These are phyloP conservation scores for Oppia nitens DNA, from an alignment of 1,140 invertebrate genomes.

Conservation along the genomic window DNA sequence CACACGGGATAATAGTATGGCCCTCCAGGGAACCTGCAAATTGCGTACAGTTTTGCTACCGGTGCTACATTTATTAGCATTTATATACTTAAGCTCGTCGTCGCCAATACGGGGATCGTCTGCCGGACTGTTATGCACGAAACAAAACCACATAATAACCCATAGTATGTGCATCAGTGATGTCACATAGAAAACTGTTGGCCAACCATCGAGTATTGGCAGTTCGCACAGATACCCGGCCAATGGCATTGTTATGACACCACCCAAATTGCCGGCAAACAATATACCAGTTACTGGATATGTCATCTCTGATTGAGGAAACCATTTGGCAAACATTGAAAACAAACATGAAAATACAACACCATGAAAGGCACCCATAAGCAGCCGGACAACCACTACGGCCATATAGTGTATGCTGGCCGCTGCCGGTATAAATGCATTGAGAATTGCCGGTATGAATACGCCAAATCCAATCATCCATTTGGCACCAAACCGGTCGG, in stretches of 20 bases:
- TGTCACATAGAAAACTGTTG: slow-evolving; percentile 43
- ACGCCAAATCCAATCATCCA: not conserved
- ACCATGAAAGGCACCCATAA: slow-evolving; percentile 8
- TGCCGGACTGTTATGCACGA: slow-evolving; percentile 33
- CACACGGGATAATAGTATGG: slow-evolving; percentile 55
- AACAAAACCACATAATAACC: slow-evolving; percentile 30
- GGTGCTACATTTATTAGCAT: slow-evolving; percentile 30
- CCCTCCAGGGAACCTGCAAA: slow-evolving; percentile 47
- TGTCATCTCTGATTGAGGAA: not conserved
- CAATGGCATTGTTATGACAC: slow-evolving; percentile 23
- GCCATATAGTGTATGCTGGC: too few species aligned
- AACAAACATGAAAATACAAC: slow-evolving; percentile 2
- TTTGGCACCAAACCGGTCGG: slow-evolving; percentile 29
- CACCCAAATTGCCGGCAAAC: slow-evolving; percentile 27
- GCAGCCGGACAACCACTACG: not conserved
- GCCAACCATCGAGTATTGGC: slow-evolving; percentile 26
- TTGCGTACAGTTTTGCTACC: slow-evolving; percentile 2
- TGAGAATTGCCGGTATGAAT: not conserved
- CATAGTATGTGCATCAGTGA: slow-evolving; percentile 22
- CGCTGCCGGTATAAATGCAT: not conserved
- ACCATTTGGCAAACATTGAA: slow-evolving; percentile 2
- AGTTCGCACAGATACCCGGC: slow-evolving; percentile 26
- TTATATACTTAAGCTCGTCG: too few species aligned
- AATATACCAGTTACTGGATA: slow-evolving; percentile 11
- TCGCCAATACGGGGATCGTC: slow-evolving; percentile 34